Evolutionary conservation across 2,888 invertebrate genomes (phyloP).

Genomic region (Cecidostiba fungosa): DNA sequence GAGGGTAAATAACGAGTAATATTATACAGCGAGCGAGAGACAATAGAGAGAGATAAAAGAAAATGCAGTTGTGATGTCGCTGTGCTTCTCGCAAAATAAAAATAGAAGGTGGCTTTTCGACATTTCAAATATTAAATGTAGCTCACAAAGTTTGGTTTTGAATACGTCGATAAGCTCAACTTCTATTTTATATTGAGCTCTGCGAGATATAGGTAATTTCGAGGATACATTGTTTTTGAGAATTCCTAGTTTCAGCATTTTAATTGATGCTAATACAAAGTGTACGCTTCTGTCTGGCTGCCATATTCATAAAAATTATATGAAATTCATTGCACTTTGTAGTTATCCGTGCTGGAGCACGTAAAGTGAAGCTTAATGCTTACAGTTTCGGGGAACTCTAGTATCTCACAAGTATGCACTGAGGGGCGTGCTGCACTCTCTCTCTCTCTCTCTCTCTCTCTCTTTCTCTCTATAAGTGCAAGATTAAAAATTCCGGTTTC

Average conservation of each 20-base stretch:
- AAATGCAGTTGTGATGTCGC: not conserved
- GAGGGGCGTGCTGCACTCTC: not conserved
- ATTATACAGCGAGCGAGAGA: not conserved
- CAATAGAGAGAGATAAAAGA: not conserved
- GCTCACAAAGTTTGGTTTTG: not conserved
- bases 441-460: too few species aligned
- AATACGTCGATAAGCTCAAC: too few species aligned
- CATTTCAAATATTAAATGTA: not conserved
- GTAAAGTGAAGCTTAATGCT: conserved; percentile 5
- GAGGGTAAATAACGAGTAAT: not conserved
- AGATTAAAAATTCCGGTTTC: too few species aligned
- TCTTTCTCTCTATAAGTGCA: too few species aligned
- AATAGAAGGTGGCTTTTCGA: not conserved
- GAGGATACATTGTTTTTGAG: not conserved
- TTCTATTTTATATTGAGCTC: too few species aligned
- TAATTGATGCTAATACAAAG: not conserved
- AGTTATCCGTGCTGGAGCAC: not conserved
- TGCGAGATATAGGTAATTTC: too few species aligned
- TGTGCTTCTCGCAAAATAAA: not conserved
- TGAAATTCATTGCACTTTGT: not conserved
- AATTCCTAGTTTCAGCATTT: not conserved
- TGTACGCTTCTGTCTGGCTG: not conserved
- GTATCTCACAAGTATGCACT: not conserved
- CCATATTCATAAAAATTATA: conserved; percentile 18
- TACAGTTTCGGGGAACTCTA: not conserved